Evolutionary conservation across 2,888 invertebrate species (phyloP), one percentile per base, ranked within the genome.

Genomic region (Cyrtodaria siliqua): DNA sequence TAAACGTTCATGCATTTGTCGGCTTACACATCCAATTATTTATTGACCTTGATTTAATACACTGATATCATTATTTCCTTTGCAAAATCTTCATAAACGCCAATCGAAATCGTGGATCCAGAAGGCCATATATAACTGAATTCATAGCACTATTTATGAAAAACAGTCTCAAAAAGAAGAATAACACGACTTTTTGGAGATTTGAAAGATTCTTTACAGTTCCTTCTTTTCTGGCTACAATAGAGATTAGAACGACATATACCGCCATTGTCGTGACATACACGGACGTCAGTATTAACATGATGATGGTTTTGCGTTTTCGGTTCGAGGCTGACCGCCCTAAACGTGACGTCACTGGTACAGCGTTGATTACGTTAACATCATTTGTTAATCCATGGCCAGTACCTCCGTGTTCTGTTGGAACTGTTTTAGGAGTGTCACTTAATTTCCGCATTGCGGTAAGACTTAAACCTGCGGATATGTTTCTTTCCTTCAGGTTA

Each of bases 111-210:
- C 69, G 29, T 2, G 61, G 68, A 42, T 80, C 80, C 53, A 76
- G 52, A 38, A 69, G 42, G 3, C 80, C 80, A 47, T 80, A 80
- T 24, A 80, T 14, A 9, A 80, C 50, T 2, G 76, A 70, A 59
- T 80, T 80, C 3, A 80, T 53, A 26, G 72, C 53, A 27, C 62
- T 60, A 29, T 80, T 80, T 1, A 76, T 47, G 33, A 80, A 80
- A 44, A 76, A 80, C 16, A 80, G 44, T n/a, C 80, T 27, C 67
- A 68, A 63, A 47, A 80, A 80, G 47, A 80, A 69, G 59, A 80
- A 76, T 26, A 69, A 80, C 20, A 62, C 40, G 0, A 52, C 80
- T 53, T 76, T 80, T 29, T 62, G 26, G 0, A 69, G 53, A 18
- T 73, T 53, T 16, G 63, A 40, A 9, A 73, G 29, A 16, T 62